Evolutionary conservation across 2,113 vertebrate species (phyloP).

Genomic region (Pelodiscus sinensis): DNA sequence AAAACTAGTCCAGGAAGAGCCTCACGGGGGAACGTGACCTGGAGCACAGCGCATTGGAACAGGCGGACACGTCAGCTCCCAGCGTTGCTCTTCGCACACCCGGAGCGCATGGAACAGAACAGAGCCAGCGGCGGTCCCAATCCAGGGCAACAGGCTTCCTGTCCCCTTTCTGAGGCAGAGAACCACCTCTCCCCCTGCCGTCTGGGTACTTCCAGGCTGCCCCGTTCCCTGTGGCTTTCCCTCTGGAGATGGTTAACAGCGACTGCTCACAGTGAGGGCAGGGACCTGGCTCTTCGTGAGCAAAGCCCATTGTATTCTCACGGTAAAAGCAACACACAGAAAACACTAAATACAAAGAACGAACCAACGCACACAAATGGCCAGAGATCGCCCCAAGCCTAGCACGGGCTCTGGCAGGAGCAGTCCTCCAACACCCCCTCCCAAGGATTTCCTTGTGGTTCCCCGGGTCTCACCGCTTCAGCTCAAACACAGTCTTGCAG

Average conservation of each 20-base stretch:
- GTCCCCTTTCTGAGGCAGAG: neutral
- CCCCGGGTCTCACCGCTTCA: neutral
- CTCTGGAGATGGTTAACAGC: neutral
- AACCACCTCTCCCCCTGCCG: neutral
- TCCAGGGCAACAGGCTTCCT: neutral
- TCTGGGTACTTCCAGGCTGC: neutral
- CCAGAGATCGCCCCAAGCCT: neutral
- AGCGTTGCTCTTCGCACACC: neutral
- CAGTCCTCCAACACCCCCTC: neutral
- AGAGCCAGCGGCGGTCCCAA: neutral
- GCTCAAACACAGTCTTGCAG: neutral
- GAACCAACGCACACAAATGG: neutral
- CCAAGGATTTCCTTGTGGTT: neutral
- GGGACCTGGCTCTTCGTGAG: neutral
- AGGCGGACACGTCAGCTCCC: neutral
- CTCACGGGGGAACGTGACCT: neutral
- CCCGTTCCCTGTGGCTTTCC: neutral
- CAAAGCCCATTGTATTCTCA: neutral
- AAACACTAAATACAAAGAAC: neutral
- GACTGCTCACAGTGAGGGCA: too few species aligned
- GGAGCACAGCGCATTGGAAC: neutral
- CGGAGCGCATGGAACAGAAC: neutral
- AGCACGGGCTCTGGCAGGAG: neutral
- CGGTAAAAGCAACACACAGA: neutral
- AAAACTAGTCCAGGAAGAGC: neutral